Conservation (phyloP, 2,888 invertebrate genomes). For the Athalia rosae region DNA sequence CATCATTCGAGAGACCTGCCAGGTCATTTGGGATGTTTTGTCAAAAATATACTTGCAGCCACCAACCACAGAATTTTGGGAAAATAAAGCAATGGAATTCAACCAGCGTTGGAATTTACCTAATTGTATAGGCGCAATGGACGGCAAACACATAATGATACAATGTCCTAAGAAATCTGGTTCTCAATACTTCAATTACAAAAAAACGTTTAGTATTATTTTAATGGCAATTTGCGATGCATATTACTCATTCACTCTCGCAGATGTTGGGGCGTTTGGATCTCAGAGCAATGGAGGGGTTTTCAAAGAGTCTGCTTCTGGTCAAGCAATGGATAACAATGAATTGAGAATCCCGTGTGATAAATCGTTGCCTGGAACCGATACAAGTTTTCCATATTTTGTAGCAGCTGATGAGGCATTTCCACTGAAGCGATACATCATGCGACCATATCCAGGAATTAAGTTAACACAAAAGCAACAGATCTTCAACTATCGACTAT, state of each 20-base stretch:
- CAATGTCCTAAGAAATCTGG: slow-evolving; percentile 49
- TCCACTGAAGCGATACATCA: slow-evolving; percentile 54
- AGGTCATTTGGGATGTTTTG: neutral
- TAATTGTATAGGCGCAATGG: slow-evolving; percentile 51
- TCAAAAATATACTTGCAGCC: neutral
- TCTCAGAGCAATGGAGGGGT: slow-evolving; percentile 49
- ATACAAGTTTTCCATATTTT: slow-evolving; percentile 51
- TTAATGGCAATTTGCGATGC: slow-evolving; percentile 50
- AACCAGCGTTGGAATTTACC: slow-evolving; percentile 49
- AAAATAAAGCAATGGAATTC: slow-evolving; percentile 43
- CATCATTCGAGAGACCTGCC: neutral
- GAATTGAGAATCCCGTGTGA: neutral
- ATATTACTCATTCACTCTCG: slow-evolving; percentile 46
- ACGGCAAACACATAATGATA: slow-evolving; percentile 52
- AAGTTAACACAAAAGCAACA: slow-evolving; percentile 52
- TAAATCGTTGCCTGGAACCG: slow-evolving; percentile 44
- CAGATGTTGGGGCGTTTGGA: slow-evolving; percentile 50
- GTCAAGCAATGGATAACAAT: slow-evolving; percentile 19
- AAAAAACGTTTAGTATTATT: slow-evolving; percentile 48
- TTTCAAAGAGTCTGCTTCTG: slow-evolving; percentile 27
- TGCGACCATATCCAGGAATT: slow-evolving; percentile 56
- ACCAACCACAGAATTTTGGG: neutral
- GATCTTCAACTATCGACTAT: neutral
- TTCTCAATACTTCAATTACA: slow-evolving; percentile 49
- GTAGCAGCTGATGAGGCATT: slow-evolving; percentile 55